Percentiles rank a stretch among this genome's conserved stretches.
phyloP scores from a whole-genome alignment of 2,797 vertebrate genomes.

The Anguilla pacifica region DNA sequence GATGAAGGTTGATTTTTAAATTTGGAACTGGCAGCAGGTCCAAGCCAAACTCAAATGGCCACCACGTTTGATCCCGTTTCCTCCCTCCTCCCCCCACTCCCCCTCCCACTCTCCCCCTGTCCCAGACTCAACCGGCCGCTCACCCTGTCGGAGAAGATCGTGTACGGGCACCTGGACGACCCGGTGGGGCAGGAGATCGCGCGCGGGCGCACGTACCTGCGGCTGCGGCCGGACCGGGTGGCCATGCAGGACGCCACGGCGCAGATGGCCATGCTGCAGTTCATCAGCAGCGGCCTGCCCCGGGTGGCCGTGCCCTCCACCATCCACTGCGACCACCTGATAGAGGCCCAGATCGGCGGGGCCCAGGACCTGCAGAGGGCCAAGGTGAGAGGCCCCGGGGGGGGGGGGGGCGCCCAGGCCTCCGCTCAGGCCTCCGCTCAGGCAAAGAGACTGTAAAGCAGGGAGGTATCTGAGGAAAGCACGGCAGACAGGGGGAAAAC shows the following conservation, averaged over 20 bases:
- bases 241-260: constrained; percentile 97
- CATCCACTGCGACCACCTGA: constrained; percentile 96
- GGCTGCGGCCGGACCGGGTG: constrained; percentile 88
- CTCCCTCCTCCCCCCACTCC: too few species aligned
- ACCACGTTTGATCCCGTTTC: neutral
- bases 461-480: neutral
- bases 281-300: constrained; percentile 92
- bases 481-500: neutral
- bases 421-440: too few species aligned
- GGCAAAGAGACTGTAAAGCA: neutral
- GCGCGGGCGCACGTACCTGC: constrained; percentile 88
- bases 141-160: constrained; percentile 94
- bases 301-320: constrained; percentile 92
- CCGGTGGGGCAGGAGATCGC: constrained; percentile 85
- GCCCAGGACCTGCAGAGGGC: constrained; percentile 85
- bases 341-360: constrained; percentile 89
- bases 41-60: neutral
- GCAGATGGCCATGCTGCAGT: constrained; percentile 98
- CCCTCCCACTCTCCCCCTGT: constrained; percentile 30
- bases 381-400: constrained; percentile 72
- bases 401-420: too few species aligned
- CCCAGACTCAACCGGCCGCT: constrained; percentile 85
- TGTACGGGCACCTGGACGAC: constrained; percentile 92
- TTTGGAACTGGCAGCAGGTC: neutral
- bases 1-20: neutral